Evolutionary conservation across 2,113 vertebrate genomes (phyloP).

Genomic region (Macaca mulatta): DNA sequence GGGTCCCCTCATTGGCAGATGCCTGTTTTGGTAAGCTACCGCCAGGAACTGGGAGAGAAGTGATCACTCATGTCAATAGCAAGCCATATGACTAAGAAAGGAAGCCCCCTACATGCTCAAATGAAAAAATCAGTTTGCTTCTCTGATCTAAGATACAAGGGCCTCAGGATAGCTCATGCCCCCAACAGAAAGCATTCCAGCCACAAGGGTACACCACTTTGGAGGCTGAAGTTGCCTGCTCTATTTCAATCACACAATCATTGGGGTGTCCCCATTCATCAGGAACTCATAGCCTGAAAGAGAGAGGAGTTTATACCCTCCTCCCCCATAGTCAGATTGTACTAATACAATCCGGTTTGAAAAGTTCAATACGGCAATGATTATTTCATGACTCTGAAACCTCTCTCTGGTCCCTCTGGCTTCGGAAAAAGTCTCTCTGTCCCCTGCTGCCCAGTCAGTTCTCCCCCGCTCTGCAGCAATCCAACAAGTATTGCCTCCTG

Average conservation of each 20-base stretch:
- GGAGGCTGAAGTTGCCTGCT: neutral
- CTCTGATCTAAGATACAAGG: neutral
- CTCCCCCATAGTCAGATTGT: neutral
- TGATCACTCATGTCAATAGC: neutral
- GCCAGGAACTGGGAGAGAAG: neutral
- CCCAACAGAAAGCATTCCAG: neutral
- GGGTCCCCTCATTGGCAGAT: neutral
- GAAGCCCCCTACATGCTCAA: neutral
- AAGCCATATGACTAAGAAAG: neutral
- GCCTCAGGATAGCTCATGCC: neutral
- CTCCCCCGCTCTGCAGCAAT: neutral
- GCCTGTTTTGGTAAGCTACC: neutral
- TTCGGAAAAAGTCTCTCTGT: neutral
- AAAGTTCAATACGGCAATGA: neutral
- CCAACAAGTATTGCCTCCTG: neutral
- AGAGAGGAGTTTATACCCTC: neutral
- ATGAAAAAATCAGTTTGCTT: neutral
- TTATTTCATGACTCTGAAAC: neutral
- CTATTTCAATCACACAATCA: neutral
- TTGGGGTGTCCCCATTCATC: neutral
- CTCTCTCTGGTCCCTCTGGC: neutral
- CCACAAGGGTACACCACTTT: neutral
- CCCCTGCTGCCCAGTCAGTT: rapidly evolving
- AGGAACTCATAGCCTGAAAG: neutral
- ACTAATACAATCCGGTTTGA: neutral